Evolutionary conservation across 2,888 invertebrate genomes (phyloP).

Genomic region (Microplitis deprimator): DNA sequence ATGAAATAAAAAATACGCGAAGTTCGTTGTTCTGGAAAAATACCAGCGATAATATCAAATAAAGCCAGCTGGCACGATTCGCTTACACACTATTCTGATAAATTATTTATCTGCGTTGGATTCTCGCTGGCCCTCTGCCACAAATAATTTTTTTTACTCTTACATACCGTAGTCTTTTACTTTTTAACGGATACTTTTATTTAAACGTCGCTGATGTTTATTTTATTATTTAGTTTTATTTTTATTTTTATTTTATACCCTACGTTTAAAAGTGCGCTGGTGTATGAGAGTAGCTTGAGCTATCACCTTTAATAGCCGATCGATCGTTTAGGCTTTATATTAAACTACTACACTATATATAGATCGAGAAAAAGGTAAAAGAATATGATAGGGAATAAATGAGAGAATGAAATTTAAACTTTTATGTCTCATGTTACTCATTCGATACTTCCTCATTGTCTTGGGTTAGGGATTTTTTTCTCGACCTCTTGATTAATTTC

Average conservation of each 20-base stretch:
- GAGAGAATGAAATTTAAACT: constrained; percentile 32
- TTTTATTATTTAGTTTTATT: constrained; percentile 48
- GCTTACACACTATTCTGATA: constrained; percentile 60
- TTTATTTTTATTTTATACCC: constrained; percentile 41
- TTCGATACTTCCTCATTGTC: constrained; percentile 29
- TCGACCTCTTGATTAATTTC: background rate
- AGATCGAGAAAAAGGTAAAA: constrained; percentile 27
- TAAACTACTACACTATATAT: background rate
- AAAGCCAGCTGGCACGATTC: constrained; percentile 40
- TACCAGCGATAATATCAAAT: constrained; percentile 25
- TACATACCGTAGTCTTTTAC: constrained; percentile 29
- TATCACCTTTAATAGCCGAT: constrained; percentile 36
- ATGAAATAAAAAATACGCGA: background rate
- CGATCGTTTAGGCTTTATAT: constrained; percentile 34
- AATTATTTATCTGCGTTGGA: constrained; percentile 62
- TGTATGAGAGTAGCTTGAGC: background rate
- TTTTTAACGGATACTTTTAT: constrained; percentile 30
- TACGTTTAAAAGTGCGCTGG: constrained; percentile 1
- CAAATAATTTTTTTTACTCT: constrained; percentile 49
- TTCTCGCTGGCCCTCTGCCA: constrained; percentile 60
- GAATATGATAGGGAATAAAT: constrained; percentile 26
- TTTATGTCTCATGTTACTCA: constrained; percentile 34
- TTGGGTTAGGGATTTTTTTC: constrained; percentile 33
- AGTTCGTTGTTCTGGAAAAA: constrained; percentile 17
- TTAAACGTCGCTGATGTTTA: constrained; percentile 29